phyloP scores from a whole-genome alignment of 23 tunicate species.

The Aplidium turbinatum region DNA sequence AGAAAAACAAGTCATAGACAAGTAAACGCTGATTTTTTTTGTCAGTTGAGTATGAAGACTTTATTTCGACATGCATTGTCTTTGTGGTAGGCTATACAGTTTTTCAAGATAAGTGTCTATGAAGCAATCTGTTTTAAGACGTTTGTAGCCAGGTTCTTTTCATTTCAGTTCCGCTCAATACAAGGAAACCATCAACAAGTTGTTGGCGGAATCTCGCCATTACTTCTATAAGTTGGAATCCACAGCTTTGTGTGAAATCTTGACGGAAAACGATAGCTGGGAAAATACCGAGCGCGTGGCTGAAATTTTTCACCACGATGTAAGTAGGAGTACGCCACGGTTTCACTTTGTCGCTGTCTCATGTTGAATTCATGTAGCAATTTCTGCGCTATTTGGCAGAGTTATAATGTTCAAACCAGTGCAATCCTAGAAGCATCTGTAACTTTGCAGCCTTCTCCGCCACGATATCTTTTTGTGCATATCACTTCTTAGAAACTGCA shows the following conservation, averaged over 20 bases:
- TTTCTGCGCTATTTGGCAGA: too few species aligned
- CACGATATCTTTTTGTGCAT: too few species aligned
- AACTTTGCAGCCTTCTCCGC: too few species aligned
- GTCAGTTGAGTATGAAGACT: neutral
- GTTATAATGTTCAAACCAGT: too few species aligned
- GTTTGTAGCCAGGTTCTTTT: neutral
- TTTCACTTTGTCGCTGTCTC: too few species aligned
- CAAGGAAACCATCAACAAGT: conserved; percentile 26
- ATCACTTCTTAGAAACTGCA: too few species aligned
- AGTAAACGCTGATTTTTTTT: neutral
- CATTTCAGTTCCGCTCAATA: conserved; percentile 28
- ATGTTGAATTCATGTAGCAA: too few species aligned
- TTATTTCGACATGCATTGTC: neutral
- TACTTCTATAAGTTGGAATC: conserved; percentile 48
- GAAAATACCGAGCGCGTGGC: conserved; percentile 1
- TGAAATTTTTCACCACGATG: conserved; percentile 46
- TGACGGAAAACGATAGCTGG: conserved; percentile 36
- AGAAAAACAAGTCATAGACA: too few species aligned
- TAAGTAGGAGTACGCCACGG: too few species aligned
- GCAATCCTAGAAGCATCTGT: too few species aligned
- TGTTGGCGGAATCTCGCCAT: conserved; percentile 37
- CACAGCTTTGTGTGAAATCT: conserved; percentile 32
- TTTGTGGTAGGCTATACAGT: neutral
- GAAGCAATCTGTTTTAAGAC: neutral
- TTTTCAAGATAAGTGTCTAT: neutral